phyloP scores from a whole-genome alignment of 2,797 vertebrate genomes.

The Argentina silus region DNA sequence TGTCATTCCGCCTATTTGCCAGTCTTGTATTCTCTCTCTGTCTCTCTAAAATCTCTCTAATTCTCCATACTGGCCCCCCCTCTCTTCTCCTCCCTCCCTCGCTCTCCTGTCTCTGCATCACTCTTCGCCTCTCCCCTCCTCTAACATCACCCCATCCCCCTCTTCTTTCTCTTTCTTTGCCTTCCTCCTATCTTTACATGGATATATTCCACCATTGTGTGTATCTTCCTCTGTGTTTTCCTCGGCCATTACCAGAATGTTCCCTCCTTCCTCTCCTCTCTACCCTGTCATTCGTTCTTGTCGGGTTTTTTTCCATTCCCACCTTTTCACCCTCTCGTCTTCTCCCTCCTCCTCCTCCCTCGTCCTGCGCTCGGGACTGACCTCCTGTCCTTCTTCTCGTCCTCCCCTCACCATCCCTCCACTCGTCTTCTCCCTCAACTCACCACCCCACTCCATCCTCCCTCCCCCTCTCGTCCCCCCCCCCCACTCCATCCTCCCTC shows the following conservation, averaged over 20 bases:
- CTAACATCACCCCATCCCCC: slow-evolving; percentile 9
- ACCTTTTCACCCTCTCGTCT: slow-evolving; percentile 56
- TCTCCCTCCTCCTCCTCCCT: slow-evolving; percentile 15
- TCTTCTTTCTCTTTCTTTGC: slow-evolving; percentile 6
- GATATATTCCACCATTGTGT: no score
- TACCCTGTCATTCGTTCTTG: slow-evolving; percentile 1
- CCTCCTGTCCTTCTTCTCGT: neutral
- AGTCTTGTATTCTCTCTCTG: slow-evolving; percentile 1
- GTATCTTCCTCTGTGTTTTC: no score
- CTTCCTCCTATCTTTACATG: neutral
- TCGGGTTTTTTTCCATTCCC: slow-evolving; percentile 41
- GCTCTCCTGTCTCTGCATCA: no score
- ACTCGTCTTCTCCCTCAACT: neutral
- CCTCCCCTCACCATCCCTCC: slow-evolving; percentile 7
- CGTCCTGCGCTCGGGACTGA: neutral
- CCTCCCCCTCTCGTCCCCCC: slow-evolving; percentile 2
- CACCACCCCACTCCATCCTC: slow-evolving; percentile 24
- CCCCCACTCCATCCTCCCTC: neutral
- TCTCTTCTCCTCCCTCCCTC: neutral
- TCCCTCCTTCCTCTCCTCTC: slow-evolving; percentile 8
- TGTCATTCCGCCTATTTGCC: slow-evolving; percentile 16
- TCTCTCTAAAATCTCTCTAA: neutral
- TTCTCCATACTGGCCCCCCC: no score
- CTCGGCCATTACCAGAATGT: no score
- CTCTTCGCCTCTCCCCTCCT: neutral